Evolutionary conservation across 2,113 vertebrate genomes (phyloP).

Genomic region (Chloropsis cyanopogon): DNA sequence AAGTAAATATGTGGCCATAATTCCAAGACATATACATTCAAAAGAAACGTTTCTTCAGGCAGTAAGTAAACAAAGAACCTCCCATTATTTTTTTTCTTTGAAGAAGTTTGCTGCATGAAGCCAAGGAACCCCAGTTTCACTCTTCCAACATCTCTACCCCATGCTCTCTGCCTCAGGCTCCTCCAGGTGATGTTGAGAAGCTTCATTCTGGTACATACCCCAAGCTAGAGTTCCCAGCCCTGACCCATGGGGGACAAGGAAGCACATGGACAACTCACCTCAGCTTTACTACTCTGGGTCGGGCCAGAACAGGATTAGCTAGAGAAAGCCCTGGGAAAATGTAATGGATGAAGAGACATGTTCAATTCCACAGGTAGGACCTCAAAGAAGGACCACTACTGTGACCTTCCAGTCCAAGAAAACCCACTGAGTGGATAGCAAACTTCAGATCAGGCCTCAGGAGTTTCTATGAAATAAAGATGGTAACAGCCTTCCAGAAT

Average conservation of each 20-base stretch:
- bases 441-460: neutral
- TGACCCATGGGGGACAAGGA: neutral
- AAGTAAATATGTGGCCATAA: neutral
- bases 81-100: neutral
- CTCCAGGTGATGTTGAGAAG: neutral
- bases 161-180: neutral
- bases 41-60: neutral
- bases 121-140: neutral
- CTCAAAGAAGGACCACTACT: neutral
- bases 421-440: neutral
- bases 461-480: neutral
- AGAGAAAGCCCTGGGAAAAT: neutral
- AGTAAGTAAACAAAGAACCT: neutral
- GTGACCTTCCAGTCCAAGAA: neutral
- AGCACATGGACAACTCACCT: accelerated
- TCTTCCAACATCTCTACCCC: neutral
- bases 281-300: neutral
- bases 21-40: neutral
- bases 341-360: neutral
- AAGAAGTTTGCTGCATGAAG: neutral
- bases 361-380: neutral
- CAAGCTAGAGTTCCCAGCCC: neutral
- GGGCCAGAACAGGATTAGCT: neutral
- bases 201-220: neutral
- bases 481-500: neutral